phyloP scores from a whole-genome alignment of 64 coral and sea anemone genomes.

The Pocillopora verrucosa region DNA sequence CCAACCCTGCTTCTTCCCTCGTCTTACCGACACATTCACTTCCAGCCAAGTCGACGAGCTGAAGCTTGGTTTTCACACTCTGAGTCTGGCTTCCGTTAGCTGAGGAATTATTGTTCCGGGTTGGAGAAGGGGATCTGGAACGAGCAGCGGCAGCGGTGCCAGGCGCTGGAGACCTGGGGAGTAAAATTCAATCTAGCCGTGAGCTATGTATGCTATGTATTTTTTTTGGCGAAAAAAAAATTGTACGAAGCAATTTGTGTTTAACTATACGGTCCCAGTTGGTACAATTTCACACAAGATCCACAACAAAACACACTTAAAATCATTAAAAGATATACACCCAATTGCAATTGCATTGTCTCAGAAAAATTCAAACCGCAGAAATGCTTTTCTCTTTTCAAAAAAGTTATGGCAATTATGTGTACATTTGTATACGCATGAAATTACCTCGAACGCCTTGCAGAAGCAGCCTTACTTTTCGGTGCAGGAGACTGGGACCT shows the following conservation, averaged over 20 bases:
- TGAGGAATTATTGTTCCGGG: constrained; percentile 57
- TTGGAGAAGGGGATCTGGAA: constrained; percentile 91
- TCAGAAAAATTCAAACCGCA: no score
- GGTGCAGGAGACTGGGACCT: constrained; percentile 90
- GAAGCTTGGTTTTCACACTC: constrained; percentile 91
- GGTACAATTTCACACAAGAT: no score
- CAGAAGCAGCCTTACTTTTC: constrained; percentile 36
- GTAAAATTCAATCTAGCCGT: neutral
- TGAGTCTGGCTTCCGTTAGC: constrained; percentile 37
- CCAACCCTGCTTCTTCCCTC: neutral
- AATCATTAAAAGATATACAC: no score
- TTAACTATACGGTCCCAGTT: no score
- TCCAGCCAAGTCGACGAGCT: constrained; percentile 93
- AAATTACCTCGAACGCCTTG: constrained; percentile 67
- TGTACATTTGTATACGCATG: neutral
- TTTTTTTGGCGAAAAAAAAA: no score
- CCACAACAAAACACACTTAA: no score
- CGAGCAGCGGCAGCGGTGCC: constrained; percentile 66
- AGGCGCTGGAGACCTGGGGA: constrained; percentile 83
- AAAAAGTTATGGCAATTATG: no score
- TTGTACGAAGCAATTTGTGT: no score
- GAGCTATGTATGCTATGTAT: neutral
- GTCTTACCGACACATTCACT: constrained; percentile 96
- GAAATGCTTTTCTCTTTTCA: no score
- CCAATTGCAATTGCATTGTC: no score